Base-by-base conservation (phyloP, 2,888 invertebrate species). In the Metopia argyrocephala region DNA sequence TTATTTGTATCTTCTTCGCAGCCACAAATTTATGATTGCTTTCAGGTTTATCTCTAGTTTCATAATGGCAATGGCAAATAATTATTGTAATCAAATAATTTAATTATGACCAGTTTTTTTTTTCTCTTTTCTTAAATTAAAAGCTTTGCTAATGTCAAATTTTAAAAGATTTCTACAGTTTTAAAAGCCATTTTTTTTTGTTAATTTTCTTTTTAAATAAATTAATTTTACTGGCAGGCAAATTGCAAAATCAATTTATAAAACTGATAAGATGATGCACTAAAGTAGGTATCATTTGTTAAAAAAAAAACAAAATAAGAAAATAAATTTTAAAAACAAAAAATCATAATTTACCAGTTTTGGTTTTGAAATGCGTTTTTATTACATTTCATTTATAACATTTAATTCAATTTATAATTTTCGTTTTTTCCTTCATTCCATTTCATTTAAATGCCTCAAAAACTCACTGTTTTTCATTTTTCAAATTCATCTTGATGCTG, bases 401-500 rank as follows among this genome's bases (percentile, higher is more conserved):
- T 66, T 68, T 46, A 66, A 68, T 69, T 76, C 69, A 76, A 76
- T 76, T 76, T 76, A 69, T 76, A 69, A 76, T 76, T 56, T 68
- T n/a, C 31, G n/a, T 38, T 38, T 38, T 38, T 38, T 38, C 12
- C 38, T 38, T 38, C 12, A 2, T 3, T 38, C 15, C 15, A 6
- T 31, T 6, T 31, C 2, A 5, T 56, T 56, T 56, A 2, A 5
- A 25, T 56, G 18, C 15, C 2, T 7, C 27, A 9, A n/a, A 27
- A 6, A 70, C 46, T 74, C 66, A 75, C 70, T 78, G 78, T 9
- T 78, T 81, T 81, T 78, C 78, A 81, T 81, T 81, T 81, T 78
- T 81, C 81, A 81, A 81, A 81, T 74, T 81, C 81, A 81, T 78
- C 74, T 78, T 70, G 81, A 81, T 81, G 75, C 9, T 62, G 56